A percentile compares a stretch with the other conserved stretches of the same genome.
phyloP scores from a whole-genome alignment of 1,140 invertebrate genomes.

The Camponotus floridanus region DNA sequence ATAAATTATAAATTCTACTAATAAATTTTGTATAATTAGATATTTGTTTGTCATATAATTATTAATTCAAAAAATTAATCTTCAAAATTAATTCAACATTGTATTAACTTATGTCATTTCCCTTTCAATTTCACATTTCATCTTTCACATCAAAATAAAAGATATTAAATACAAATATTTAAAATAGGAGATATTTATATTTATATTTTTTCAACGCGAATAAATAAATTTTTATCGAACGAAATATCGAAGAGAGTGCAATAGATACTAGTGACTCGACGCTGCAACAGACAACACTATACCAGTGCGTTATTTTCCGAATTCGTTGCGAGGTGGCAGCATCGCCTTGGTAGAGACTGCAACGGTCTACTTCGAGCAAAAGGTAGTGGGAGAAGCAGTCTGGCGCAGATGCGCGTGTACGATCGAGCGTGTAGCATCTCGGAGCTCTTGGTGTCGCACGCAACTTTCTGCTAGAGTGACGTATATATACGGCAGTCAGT shows the following conservation, averaged over 20 bases:
- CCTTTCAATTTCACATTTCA: no score
- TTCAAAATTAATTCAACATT: not conserved
- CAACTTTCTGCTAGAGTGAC: conserved; percentile 61
- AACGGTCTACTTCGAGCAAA: not conserved
- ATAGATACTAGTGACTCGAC: not conserved
- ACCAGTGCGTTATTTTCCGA: conserved; percentile 40
- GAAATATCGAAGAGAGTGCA: no score
- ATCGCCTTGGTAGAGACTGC: conserved; percentile 65
- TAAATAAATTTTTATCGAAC: not conserved
- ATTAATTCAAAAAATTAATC: no score
- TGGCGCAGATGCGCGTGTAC: conserved; percentile 73
- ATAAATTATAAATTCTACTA: not conserved
- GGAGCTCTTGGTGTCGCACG: conserved; percentile 32
- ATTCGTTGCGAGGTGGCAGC: conserved; percentile 72
- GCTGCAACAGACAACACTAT: conserved; percentile 65
- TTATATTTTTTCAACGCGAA: not conserved
- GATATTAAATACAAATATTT: no score
- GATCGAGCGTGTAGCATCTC: conserved; percentile 44
- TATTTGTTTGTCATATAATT: no score
- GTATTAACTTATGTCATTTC: not conserved
- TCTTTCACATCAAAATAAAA: no score
- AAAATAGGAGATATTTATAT: no score
- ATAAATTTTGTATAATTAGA: no score
- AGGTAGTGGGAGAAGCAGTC: conserved; percentile 65
- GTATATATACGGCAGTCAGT: conserved; percentile 4